A percentile compares a stretch with the other conserved stretches of the same genome.
These are phyloP conservation scores for Rhadinocentrus ornatus DNA, from an alignment of 2,797 vertebrate species.

Conservation along the genomic window DNA sequence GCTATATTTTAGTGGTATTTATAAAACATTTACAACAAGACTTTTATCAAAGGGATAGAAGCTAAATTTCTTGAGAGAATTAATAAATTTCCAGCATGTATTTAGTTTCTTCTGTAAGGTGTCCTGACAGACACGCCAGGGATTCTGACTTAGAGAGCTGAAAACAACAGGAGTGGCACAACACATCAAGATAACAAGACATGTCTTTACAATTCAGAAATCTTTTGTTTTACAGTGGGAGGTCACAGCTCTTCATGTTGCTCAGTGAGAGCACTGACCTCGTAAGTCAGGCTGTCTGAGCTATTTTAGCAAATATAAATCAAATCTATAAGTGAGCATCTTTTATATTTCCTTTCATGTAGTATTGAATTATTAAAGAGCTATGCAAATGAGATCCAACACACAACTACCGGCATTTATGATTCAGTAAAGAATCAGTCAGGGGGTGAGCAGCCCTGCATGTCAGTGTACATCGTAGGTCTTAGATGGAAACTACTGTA, in stretches of 20 bases:
- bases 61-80: neutral
- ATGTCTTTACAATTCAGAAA: conserved; percentile 36
- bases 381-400: conserved; percentile 34
- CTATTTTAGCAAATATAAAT: conserved; percentile 13
- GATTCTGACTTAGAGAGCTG: conserved; percentile 25
- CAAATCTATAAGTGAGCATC: conserved; percentile 3
- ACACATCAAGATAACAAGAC: conserved; percentile 26
- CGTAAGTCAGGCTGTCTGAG: neutral
- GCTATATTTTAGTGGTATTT: neutral
- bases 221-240: conserved; percentile 32
- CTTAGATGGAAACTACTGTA: conserved; percentile 28
- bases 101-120: conserved; percentile 6
- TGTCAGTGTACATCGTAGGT: conserved; percentile 12
- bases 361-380: conserved; percentile 6
- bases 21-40: neutral
- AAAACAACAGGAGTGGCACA: conserved; percentile 14
- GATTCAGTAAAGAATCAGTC: conserved; percentile 6
- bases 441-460: conserved; percentile 11
- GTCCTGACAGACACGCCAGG: conserved; percentile 22
- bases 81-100: neutral
- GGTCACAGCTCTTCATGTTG: conserved; percentile 10
- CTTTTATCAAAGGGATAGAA: neutral
- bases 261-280: conserved; percentile 17
- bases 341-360: conserved; percentile 5
- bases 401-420: neutral